phyloP scores from a whole-genome alignment of 2,888 invertebrate genomes.

The Andrena dorsata region DNA sequence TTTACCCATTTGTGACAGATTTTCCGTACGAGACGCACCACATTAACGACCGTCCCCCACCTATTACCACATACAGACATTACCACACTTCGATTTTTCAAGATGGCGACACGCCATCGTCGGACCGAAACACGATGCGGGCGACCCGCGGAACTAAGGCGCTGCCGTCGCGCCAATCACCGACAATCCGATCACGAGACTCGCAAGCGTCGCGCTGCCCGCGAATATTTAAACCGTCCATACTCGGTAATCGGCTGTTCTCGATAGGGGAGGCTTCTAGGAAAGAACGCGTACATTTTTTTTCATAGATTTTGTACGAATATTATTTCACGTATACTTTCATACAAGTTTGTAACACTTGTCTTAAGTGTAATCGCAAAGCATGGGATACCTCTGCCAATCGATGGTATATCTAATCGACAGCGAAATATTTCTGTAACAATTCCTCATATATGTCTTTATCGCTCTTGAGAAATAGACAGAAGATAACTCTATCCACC shows the following conservation, averaged over 20 bases:
- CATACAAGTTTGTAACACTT: slow-evolving; percentile 45
- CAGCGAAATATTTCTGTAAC: slow-evolving; percentile 91
- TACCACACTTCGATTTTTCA: slow-evolving; percentile 88
- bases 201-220: slow-evolving; percentile 13
- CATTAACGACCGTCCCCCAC: slow-evolving; percentile 83
- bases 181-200: background rate
- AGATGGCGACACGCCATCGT: slow-evolving; percentile 89
- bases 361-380: slow-evolving; percentile 3
- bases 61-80: slow-evolving; percentile 83
- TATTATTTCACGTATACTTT: slow-evolving; percentile 44
- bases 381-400: background rate
- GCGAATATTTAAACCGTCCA: slow-evolving; percentile 40
- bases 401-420: slow-evolving; percentile 77
- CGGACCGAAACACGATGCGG: slow-evolving; percentile 84
- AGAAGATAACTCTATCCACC: slow-evolving; percentile 92
- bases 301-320: slow-evolving; percentile 41
- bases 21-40: slow-evolving; percentile 80
- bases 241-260: background rate
- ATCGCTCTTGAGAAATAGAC: slow-evolving; percentile 91
- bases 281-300: slow-evolving; percentile 20
- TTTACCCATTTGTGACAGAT: slow-evolving; percentile 84
- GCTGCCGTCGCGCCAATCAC: slow-evolving; percentile 54
- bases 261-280: slow-evolving; percentile 8
- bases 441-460: slow-evolving; percentile 90
- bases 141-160: slow-evolving; percentile 63